Evolutionary conservation across 2,113 vertebrate genomes (phyloP).

Genomic region (Protobothrops mucrosquamatus): DNA sequence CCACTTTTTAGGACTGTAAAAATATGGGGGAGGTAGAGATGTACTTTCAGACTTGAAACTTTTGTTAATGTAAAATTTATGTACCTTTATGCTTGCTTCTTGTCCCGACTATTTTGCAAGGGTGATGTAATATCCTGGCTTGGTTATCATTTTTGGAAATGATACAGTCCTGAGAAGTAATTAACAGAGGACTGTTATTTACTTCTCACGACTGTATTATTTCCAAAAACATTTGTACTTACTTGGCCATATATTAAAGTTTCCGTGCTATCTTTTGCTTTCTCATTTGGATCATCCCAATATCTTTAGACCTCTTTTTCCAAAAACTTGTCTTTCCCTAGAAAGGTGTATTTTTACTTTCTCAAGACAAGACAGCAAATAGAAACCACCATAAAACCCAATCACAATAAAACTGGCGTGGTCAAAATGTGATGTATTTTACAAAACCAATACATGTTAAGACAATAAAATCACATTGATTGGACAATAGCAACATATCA

Average conservation of each 20-base stretch:
- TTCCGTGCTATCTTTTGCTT: not conserved
- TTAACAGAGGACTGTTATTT: not conserved
- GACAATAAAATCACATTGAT: not conserved
- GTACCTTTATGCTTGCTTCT: not conserved
- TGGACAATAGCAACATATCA: not conserved
- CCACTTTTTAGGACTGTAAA: not conserved
- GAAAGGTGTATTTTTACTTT: not conserved
- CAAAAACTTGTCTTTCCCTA: not conserved
- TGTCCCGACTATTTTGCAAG: not conserved
- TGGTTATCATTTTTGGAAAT: not conserved
- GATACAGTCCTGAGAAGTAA: not conserved
- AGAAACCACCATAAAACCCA: not conserved
- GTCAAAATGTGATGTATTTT: not conserved
- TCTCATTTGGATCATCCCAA: not conserved
- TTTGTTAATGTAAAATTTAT: not conserved
- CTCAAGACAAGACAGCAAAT: not conserved
- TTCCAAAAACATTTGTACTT: not conserved
- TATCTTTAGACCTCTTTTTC: not conserved
- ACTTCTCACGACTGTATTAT: not conserved
- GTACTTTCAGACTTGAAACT: not conserved
- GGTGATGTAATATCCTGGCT: not conserved
- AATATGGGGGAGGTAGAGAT: not conserved
- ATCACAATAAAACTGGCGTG: not conserved
- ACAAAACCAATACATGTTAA: not conserved
- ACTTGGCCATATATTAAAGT: not conserved